Evolutionary conservation across 2,113 vertebrate genomes (phyloP).

Genomic region (Phycodurus eques): DNA sequence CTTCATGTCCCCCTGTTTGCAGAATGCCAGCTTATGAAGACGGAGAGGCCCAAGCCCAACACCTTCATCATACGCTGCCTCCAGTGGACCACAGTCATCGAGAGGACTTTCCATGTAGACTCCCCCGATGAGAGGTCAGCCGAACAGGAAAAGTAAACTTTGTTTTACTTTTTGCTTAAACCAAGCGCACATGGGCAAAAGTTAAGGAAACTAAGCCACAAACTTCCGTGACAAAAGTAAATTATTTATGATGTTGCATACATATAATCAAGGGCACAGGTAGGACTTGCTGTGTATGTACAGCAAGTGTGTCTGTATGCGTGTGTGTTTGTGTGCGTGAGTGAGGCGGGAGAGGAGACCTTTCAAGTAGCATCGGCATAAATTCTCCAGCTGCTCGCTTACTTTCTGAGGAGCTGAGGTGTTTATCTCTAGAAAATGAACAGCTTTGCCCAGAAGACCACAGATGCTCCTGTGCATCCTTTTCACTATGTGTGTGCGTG

Average conservation of each 20-base stretch:
- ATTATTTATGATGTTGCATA: conserved; percentile 5
- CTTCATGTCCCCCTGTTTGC: conserved; percentile 20
- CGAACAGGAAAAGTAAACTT: neutral
- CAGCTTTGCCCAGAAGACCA: conserved; percentile 74
- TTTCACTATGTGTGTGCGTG: conserved; percentile 52
- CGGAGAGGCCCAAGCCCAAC: conserved; percentile 95
- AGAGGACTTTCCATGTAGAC: conserved; percentile 95
- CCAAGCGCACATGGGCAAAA: neutral
- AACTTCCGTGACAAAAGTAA: neutral
- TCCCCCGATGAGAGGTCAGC: conserved; percentile 89
- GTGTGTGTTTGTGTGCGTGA: conserved; percentile 31
- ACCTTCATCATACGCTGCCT: conserved; percentile 98
- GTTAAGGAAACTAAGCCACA: neutral
- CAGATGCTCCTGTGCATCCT: conserved; percentile 70
- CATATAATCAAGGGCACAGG: conserved; percentile 25
- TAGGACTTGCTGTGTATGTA: conserved; percentile 12
- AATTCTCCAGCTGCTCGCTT: conserved; percentile 76
- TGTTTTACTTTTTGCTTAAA: neutral
- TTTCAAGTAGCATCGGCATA: conserved; percentile 72
- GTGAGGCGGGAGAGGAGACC: conserved; percentile 66
- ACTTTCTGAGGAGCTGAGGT: conserved; percentile 69
- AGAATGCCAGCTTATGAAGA: conserved; percentile 99
- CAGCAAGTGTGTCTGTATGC: neutral
- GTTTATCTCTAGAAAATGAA: conserved; percentile 74
- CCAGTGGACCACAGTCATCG: conserved; percentile 97